Base-by-base conservation (phyloP, 1,140 invertebrate species). In the Harpegnathos saltator region DNA sequence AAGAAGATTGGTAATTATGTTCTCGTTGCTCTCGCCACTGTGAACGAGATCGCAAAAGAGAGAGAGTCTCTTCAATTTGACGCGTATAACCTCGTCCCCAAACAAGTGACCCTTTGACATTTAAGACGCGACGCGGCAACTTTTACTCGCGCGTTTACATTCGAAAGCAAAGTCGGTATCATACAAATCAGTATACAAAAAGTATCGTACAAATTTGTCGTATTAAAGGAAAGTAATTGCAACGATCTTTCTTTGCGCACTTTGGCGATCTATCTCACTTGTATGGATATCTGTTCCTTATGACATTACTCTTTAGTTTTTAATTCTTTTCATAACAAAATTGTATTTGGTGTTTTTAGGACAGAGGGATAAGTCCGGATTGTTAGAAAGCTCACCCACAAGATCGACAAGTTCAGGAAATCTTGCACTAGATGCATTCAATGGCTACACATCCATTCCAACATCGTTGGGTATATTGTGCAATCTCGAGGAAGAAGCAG, bases 1-100 rank as follows among this genome's bases (percentile, higher is more conserved):
- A 94, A 93, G 84, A 94, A 94, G 84, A 87, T 93, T 91, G 94
- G 94, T 94, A 93, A 93, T 82, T 89, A 89, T 44, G 3, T 22
- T 4, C 75, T 29, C 4, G 17, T 33, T 52, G 12, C 1, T 29
- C 19, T 22, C 38, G 9, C 2, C 14, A 50, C 1, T 5, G 9
- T 50, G 22, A 11, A 24, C 24, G n/a, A 52, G 4, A 19, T 61
- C 17, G 11, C 38, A 15, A 17, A 5, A 19, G 26, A 44, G 7
- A 44, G 38, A 44, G 38, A 44, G 5, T 38, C 14, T 3, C 33
- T 33, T n/a, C 17, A 33, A n/a, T 11, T 12, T 17, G 24, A 50
- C 4, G 4, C n/a, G 66, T 33, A 24, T 71, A 56, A 69, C 68
- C 48, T 29, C 17, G 14, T 75, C 9, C 19, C 9, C 1, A 1